These are phyloP conservation scores for Anhinga rufa DNA, from an alignment of 2,113 vertebrate species.

Conservation along the genomic window DNA sequence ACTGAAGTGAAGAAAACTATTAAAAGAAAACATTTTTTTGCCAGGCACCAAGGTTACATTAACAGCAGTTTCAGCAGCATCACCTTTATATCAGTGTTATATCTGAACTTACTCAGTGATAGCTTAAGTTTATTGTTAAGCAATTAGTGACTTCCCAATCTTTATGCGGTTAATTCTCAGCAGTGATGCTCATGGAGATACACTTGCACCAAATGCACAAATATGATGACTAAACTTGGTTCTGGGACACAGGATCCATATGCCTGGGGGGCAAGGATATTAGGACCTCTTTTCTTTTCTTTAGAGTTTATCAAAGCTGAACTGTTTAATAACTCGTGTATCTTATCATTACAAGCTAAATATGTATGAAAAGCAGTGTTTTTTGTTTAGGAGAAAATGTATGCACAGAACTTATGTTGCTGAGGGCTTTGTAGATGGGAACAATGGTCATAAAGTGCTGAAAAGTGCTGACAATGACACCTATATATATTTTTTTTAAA, in stretches of 20 bases:
- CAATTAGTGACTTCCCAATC: constrained; percentile 36
- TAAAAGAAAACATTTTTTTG: constrained; percentile 55
- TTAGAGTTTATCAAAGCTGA: background rate
- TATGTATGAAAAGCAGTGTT: background rate
- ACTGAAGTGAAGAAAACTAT: constrained; percentile 55
- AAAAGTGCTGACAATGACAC: background rate
- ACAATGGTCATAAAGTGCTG: background rate
- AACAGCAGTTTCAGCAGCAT: background rate
- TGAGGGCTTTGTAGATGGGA: background rate
- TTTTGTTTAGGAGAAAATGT: background rate
- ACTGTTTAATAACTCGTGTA: background rate
- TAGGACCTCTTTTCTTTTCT: background rate
- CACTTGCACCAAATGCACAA: background rate
- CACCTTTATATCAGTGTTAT: constrained; percentile 37
- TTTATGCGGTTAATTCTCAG: constrained; percentile 49
- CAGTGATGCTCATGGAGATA: background rate
- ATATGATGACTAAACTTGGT: background rate
- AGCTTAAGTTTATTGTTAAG: constrained; percentile 25
- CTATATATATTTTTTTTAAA: background rate
- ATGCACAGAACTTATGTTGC: background rate
- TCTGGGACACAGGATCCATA: background rate
- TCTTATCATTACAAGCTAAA: background rate
- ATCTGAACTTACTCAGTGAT: constrained; percentile 27
- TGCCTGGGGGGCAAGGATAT: background rate
- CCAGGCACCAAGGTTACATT: background rate